These are phyloP conservation scores for Actinia tenebrosa DNA, from an alignment of 64 coral and sea anemone species.

Conservation along the genomic window DNA sequence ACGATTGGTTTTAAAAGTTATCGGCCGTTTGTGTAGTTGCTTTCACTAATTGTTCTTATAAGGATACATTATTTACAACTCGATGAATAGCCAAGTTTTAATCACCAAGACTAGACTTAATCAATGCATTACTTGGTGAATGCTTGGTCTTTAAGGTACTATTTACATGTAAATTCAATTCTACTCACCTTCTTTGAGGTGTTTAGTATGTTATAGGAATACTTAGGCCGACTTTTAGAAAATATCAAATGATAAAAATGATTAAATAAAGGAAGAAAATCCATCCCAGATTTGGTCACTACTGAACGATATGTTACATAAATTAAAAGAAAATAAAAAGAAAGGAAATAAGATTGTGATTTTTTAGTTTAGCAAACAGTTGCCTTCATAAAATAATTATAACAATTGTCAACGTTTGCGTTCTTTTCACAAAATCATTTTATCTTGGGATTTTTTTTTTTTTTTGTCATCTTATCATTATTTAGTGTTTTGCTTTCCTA, in stretches of 20 bases:
- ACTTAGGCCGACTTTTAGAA: conserved; percentile 68
- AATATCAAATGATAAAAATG: background rate
- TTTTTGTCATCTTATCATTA: conserved; percentile 29
- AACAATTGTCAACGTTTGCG: conserved; percentile 61
- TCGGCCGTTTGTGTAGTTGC: background rate
- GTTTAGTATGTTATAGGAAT: conserved; percentile 60
- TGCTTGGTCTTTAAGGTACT: conserved; percentile 49
- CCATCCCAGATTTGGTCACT: background rate
- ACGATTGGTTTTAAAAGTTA: background rate
- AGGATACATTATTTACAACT: background rate
- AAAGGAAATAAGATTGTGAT: background rate
- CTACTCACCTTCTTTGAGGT: conserved; percentile 48
- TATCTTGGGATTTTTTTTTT: background rate
- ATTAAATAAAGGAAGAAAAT: background rate
- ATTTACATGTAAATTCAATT: conserved; percentile 96
- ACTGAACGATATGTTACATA: background rate
- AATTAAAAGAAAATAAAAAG: background rate
- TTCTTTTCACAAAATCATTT: background rate
- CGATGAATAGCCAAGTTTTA: conserved; percentile 30
- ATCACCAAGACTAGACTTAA: conserved; percentile 53
- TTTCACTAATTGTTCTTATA: background rate
- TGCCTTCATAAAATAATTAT: background rate
- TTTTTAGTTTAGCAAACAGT: background rate
- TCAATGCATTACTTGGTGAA: conserved; percentile 55
- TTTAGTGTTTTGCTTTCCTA: conserved; percentile 36